Evolutionary conservation across 2,113 vertebrate genomes (phyloP).

Genomic region (Oreotrochilus melanogaster): DNA sequence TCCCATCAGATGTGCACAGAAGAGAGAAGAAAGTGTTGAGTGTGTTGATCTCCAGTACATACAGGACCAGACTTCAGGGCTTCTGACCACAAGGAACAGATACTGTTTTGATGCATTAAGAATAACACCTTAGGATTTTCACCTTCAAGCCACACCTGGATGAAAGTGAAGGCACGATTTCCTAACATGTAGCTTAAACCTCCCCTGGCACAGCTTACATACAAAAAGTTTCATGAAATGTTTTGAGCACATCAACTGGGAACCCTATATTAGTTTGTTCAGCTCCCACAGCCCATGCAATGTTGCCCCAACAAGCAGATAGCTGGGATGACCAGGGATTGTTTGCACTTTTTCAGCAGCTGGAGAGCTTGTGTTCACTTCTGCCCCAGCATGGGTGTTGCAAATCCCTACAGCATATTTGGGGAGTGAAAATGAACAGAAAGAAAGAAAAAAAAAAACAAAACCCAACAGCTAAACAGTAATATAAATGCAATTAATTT

Average conservation of each 20-base stretch:
- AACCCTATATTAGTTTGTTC: neutral
- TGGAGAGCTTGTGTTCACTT: neutral
- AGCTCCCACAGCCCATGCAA: neutral
- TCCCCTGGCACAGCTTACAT: too few relatives aligned
- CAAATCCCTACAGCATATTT: fast-evolving
- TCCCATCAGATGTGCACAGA: neutral
- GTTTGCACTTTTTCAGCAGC: neutral
- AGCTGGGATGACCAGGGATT: neutral
- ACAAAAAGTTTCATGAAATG: neutral
- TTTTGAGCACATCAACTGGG: neutral
- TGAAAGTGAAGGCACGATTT: neutral
- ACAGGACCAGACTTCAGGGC: neutral
- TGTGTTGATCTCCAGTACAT: fast-evolving
- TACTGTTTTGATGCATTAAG: neutral
- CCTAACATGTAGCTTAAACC: too few relatives aligned
- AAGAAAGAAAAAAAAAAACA: neutral
- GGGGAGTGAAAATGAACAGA: neutral
- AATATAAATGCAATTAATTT: neutral
- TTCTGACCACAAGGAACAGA: neutral
- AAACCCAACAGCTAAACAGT: neutral
- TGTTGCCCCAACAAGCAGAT: neutral
- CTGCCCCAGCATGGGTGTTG: neutral
- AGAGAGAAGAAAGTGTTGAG: neutral
- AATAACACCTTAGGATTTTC: neutral
- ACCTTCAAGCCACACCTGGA: neutral